phyloP scores from a whole-genome alignment of 2,113 vertebrate species.

The Callospermophilus lateralis region DNA sequence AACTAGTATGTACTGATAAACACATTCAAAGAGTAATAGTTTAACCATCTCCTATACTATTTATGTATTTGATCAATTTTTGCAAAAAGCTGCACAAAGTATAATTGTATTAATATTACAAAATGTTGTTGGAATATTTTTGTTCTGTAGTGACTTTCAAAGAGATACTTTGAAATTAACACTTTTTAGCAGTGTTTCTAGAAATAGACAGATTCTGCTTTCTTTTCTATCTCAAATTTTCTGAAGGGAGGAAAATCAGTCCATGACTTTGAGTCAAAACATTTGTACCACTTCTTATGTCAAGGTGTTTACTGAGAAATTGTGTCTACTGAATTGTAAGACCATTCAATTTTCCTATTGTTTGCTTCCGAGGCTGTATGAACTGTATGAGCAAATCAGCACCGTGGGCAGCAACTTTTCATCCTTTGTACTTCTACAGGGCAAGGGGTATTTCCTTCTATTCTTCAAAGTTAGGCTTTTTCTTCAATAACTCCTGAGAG shows the following conservation, averaged over 20 bases:
- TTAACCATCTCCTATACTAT: background rate
- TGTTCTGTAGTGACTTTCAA: background rate
- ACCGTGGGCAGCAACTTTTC: constrained; percentile 26
- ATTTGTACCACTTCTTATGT: constrained; percentile 9
- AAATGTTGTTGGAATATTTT: background rate
- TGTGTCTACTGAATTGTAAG: constrained; percentile 55
- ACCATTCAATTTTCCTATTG: constrained; percentile 54
- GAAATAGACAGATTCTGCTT: background rate
- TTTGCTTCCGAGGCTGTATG: background rate
- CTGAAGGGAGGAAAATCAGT: constrained; percentile 32
- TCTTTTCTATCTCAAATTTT: constrained; percentile 47
- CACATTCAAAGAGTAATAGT: background rate
- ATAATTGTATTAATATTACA: background rate
- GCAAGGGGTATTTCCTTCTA: background rate
- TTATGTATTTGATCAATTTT: background rate
- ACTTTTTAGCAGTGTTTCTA: background rate
- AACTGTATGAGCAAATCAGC: background rate
- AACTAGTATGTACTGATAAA: too few relatives aligned
- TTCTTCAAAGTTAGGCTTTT: constrained; percentile 42
- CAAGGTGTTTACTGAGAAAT: constrained; percentile 57
- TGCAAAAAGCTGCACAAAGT: background rate
- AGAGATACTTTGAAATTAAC: background rate
- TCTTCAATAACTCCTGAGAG: background rate
- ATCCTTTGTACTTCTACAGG: constrained; percentile 32
- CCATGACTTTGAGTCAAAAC: constrained; percentile 43